Evolutionary conservation across 2,888 invertebrate species (phyloP), one percentile per base, ranked within the genome.

Genomic region (Apotomis turbidana): DNA sequence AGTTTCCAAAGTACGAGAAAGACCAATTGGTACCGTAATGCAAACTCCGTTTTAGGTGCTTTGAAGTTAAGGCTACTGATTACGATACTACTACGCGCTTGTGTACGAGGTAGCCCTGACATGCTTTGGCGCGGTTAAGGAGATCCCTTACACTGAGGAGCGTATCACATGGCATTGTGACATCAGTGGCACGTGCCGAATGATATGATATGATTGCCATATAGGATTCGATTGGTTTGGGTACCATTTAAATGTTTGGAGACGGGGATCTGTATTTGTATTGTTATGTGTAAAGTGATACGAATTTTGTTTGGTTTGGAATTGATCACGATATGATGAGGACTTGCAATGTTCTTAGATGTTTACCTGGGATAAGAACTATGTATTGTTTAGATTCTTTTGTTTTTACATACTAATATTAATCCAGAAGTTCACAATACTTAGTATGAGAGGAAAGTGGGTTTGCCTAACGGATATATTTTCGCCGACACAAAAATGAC

Each of bases 101-200:
- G 74, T 76, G 83, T 87, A 89, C 89, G 88, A 86, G 87, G 87
- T 86, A 86, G 85, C 92, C 92, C 87, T 93, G 92, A 93, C 92
- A 93, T 84, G 88, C 85, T 88, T 91, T 80, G 82, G 78, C 81
- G 83, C 85, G 84, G 85, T 81, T 82, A 85, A 83, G 87, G 86
- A 85, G 87, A 85, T 85, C 82, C 90, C 90, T 82, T 89, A 85
- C 84, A 86, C 75, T 55, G 67, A 62, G 58, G 69, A 70, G 63
- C 68, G 62, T 66, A 71, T 68, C 54, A 57, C 15, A 58, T 38
- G 72, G 44, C 66, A 55, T 70, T 60, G 55, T 69, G 64, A 52
- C 61, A 63, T 59, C 63, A n/a, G 49, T 62, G 57, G 62, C 62
- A 62, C 62, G 71, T 58, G 57, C 66, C 62, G 8, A 52, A 13